These are phyloP conservation scores for Lottia gigantea DNA, from an alignment of 2,888 invertebrate species.

Conservation along the genomic window DNA sequence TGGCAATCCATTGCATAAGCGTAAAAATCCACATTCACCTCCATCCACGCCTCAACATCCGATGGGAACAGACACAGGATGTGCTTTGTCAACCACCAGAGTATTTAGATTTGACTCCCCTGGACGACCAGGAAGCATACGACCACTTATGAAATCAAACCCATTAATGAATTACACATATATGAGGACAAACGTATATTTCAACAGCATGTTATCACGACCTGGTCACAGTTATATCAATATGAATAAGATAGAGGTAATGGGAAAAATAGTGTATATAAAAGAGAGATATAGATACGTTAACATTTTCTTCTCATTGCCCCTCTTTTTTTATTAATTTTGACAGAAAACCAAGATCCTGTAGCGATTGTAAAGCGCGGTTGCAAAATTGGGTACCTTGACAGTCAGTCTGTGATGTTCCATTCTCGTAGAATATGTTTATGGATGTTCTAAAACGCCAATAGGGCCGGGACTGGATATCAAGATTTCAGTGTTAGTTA, in stretches of 20 bases:
- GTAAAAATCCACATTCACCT: conserved; percentile 45
- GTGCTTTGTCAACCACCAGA: conserved; percentile 39
- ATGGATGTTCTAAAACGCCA: neutral
- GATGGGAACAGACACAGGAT: conserved; percentile 43
- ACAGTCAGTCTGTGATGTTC: conserved; percentile 12
- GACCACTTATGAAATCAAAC: conserved; percentile 26
- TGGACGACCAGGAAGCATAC: conserved; percentile 47
- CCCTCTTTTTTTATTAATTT: too few relatives aligned
- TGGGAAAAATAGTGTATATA: too few relatives aligned
- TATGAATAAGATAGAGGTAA: too few relatives aligned
- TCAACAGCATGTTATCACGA: neutral
- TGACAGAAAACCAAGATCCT: too few relatives aligned
- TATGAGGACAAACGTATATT: too few relatives aligned
- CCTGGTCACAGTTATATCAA: conserved; percentile 29
- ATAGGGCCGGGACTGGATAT: neutral
- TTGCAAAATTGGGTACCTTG: conserved; percentile 41
- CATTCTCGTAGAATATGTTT: conserved; percentile 14
- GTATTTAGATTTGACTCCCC: conserved; percentile 33
- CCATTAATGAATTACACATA: conserved; percentile 28
- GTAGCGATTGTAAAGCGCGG: conserved; percentile 24
- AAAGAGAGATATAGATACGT: too few relatives aligned
- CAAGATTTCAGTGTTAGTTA: neutral
- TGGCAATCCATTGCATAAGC: conserved; percentile 32
- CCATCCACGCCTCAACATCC: conserved; percentile 42
- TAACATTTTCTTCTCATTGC: too few relatives aligned